Evolutionary conservation across 2,113 vertebrate genomes (phyloP), one percentile per base, ranked within the genome.

Genomic region (Solenodon paradoxus): DNA sequence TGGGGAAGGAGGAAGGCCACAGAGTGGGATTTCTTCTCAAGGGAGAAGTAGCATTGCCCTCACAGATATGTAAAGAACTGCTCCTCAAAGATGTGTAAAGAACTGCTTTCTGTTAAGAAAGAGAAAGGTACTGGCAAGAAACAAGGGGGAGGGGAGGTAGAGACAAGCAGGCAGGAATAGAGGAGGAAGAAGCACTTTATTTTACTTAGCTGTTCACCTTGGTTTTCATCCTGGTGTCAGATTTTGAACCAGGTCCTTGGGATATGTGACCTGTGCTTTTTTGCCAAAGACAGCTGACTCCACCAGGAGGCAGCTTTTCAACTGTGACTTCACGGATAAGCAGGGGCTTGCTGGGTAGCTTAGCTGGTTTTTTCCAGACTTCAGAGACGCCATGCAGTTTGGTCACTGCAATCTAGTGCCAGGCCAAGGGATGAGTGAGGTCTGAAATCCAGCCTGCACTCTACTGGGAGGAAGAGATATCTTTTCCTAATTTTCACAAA

Each of bases 61-160:
- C 40, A 71, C 49, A 64, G 35, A 88, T 28, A 20, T n/a, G 16
- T 38, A 55, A 53, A 85, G 38, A 81, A 38, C 35, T 86, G 19
- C 28, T 49, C 83, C n/a, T 75, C 40, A 71, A 55, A 64, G 35
- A 88, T 28, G 24, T n/a, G 16, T 38, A 55, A 53, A 85, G 38
- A 81, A 38, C 35, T 86, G 19, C 28, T 49, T 55, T 89, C 38
- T 74, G 19, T 84, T n/a, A 20, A 82, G 61, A 72, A 95, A 86
- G 10, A 92, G 86, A 49, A 77, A 94, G 75, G 66, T 55, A 57
- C n/a, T 64, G n/a, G n/a, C n/a, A n/a, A n/a, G n/a, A n/a, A n/a
- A n/a, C n/a, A n/a, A n/a, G n/a, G n/a, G n/a, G n/a, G n/a, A n/a
- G n/a, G n/a, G n/a, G 40, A 13, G 53, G 28, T 64, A 61, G 61